A percentile compares a stretch with the other conserved stretches of the same genome.
Evolutionary conservation across 1,140 invertebrate species (phyloP).

Genomic region (Heliconius himera): DNA sequence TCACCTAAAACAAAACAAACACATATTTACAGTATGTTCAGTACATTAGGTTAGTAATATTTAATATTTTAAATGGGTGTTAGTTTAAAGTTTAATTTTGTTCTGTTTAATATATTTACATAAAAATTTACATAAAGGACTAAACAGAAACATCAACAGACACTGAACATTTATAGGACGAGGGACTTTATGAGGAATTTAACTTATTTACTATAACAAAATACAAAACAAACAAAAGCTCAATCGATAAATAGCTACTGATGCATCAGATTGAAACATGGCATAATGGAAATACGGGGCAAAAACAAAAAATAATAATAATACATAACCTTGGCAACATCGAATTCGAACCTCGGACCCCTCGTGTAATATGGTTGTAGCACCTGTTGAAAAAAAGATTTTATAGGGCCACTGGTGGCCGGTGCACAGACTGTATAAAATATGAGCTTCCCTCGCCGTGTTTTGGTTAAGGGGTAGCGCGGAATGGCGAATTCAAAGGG

Average conservation of each 20-base stretch:
- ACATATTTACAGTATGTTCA: too few relatives aligned
- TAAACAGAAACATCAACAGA: too few relatives aligned
- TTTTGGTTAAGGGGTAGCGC: conserved; percentile 21
- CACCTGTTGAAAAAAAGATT: conserved; percentile 48
- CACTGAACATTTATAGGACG: too few relatives aligned
- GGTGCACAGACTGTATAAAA: conserved; percentile 32
- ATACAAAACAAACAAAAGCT: background rate
- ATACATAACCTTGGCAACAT: conserved; percentile 35
- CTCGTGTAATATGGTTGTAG: conserved; percentile 41
- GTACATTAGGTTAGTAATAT: too few relatives aligned
- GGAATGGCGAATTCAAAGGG: background rate
- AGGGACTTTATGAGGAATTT: too few relatives aligned
- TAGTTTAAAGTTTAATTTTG: too few relatives aligned
- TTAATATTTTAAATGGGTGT: too few relatives aligned
- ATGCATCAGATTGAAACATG: conserved; percentile 2
- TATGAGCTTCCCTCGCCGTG: conserved; percentile 21
- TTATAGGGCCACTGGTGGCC: conserved; percentile 39
- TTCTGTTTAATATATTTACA: too few relatives aligned
- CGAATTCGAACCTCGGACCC: conserved; percentile 46
- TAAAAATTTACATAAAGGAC: too few relatives aligned
- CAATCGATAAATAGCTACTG: background rate
- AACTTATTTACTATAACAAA: background rate
- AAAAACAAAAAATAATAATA: conserved; percentile 20
- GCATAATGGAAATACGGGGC: conserved; percentile 9
- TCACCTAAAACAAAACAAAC: too few relatives aligned